Conservation (phyloP, 2,888 invertebrate genomes). For the Agrilus biguttatus region DNA sequence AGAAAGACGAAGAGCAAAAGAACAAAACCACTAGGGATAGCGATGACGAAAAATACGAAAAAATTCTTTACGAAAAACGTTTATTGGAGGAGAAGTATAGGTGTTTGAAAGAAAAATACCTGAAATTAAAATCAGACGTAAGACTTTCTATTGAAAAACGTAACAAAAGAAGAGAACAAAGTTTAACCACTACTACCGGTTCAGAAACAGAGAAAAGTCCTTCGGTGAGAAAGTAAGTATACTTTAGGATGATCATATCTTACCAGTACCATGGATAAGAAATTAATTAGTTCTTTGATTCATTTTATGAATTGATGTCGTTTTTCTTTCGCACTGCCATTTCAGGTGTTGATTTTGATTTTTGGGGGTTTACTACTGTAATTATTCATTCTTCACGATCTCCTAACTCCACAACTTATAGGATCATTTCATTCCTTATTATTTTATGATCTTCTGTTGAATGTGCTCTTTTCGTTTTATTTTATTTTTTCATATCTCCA, state of each 20-base stretch:
- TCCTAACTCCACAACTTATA: too few species aligned
- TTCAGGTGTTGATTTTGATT: background rate
- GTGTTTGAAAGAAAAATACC: conserved; percentile 69
- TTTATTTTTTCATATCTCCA: too few species aligned
- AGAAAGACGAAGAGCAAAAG: background rate
- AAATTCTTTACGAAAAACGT: conserved; percentile 54
- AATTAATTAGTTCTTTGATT: conserved; percentile 13
- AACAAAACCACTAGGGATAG: conserved; percentile 19
- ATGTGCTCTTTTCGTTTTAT: too few species aligned
- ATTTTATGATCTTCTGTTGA: too few species aligned
- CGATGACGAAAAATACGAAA: conserved; percentile 41
- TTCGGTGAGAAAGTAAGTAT: conserved; percentile 22
- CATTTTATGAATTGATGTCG: background rate
- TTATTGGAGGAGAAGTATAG: conserved; percentile 63
- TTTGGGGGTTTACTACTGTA: too few species aligned
- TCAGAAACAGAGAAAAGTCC: conserved; percentile 65
- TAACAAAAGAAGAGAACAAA: conserved; percentile 47
- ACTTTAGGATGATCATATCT: conserved; percentile 30
- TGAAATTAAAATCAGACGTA: conserved; percentile 64
- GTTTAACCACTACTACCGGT: conserved; percentile 51
- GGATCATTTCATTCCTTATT: too few species aligned
- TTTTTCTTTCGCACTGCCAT: conserved; percentile 1
- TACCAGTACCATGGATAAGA: conserved; percentile 30
- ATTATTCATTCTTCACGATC: too few species aligned
- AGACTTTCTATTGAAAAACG: conserved; percentile 63